Evolutionary conservation across 2,113 vertebrate species (phyloP).

Genomic region (Tragelaphus scriptus): DNA sequence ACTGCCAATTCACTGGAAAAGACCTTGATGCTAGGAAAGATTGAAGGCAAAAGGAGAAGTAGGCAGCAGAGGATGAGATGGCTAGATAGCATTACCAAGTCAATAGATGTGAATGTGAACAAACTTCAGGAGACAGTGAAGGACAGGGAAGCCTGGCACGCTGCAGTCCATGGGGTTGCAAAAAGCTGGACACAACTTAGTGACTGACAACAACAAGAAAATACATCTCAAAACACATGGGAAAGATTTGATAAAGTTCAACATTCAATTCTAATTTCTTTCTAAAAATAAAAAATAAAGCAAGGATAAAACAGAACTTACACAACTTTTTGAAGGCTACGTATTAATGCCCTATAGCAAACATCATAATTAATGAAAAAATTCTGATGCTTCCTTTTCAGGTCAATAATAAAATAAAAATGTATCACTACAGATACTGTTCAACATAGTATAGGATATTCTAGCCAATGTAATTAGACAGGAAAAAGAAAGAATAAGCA

Average conservation of each 20-base stretch:
- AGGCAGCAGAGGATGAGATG: background rate
- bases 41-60: background rate
- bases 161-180: background rate
- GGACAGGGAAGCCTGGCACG: background rate
- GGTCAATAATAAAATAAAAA: background rate
- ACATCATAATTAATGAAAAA: background rate
- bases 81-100: background rate
- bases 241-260: background rate
- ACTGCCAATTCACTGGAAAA: background rate
- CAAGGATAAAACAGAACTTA: background rate
- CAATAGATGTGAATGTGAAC: background rate
- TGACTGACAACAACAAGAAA: background rate
- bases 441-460: background rate
- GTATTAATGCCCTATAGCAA: background rate
- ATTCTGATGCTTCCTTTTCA: background rate
- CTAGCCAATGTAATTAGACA: background rate
- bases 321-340: background rate
- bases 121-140: background rate
- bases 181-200: background rate
- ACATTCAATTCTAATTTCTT: background rate
- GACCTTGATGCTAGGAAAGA: background rate
- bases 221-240: background rate
- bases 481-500: background rate
- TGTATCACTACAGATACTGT: background rate
- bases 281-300: background rate